A percentile compares a stretch with the other conserved stretches of the same genome.
Evolutionary conservation across 2,888 invertebrate species (phyloP).

Genomic region (Auanema sp.): DNA sequence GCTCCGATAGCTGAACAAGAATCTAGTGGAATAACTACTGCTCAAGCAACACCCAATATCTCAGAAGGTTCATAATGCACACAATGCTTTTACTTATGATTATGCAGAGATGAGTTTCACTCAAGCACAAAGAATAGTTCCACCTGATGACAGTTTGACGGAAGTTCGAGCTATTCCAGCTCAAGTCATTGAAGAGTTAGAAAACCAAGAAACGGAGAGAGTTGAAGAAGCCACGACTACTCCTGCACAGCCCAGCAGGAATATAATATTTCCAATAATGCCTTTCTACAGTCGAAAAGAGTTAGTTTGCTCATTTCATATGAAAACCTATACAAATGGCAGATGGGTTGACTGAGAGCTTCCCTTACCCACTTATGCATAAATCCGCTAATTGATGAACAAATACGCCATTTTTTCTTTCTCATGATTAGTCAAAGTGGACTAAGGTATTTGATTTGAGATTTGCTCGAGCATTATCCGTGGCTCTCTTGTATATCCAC

Average conservation of each 20-base stretch:
- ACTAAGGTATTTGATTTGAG: constrained; percentile 21
- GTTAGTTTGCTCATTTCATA: constrained; percentile 13
- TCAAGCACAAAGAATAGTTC: constrained; percentile 12
- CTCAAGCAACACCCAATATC: neutral
- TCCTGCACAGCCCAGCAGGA: constrained; percentile 8
- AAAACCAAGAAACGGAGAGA: neutral
- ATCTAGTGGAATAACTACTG: constrained; percentile 19
- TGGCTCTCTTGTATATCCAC: too few relatives aligned
- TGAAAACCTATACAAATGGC: neutral
- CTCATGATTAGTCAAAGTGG: constrained; percentile 1
- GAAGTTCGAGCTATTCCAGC: constrained; percentile 20
- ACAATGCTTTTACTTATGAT: neutral
- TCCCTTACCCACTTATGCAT: neutral
- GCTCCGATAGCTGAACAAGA: constrained; percentile 40
- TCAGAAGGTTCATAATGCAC: neutral
- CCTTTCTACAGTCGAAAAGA: constrained; percentile 36
- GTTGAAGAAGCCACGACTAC: constrained; percentile 12
- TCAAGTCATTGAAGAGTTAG: constrained; percentile 6
- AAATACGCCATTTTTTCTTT: constrained; percentile 3
- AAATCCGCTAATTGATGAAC: constrained; percentile 1
- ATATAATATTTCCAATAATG: constrained; percentile 34
- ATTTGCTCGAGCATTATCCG: constrained; percentile 13
- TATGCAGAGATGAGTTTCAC: constrained; percentile 12
- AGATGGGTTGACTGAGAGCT: neutral
- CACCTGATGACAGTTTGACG: constrained; percentile 19